Conservation (phyloP, 2,888 invertebrate genomes). For the Alsophila aescularia region DNA sequence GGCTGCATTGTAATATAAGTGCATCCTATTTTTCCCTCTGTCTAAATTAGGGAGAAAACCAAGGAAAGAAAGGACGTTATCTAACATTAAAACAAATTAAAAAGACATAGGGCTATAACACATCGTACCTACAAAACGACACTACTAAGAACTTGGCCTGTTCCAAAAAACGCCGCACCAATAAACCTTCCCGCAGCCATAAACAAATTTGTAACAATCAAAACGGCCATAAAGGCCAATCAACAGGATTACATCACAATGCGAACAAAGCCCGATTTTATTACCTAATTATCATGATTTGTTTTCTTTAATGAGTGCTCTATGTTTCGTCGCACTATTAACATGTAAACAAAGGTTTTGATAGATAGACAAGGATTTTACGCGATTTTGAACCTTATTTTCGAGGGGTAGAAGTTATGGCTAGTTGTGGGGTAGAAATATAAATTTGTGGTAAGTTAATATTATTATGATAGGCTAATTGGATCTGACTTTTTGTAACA, state of each 20-base stretch:
- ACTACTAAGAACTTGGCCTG: constrained; percentile 27
- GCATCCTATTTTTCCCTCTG: too few species aligned
- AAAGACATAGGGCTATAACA: neutral
- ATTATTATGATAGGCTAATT: constrained; percentile 69
- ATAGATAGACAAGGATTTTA: constrained; percentile 1
- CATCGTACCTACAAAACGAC: constrained; percentile 1
- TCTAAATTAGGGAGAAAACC: too few species aligned
- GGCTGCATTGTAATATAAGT: too few species aligned
- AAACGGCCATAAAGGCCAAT: constrained; percentile 69
- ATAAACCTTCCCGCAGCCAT: constrained; percentile 45
- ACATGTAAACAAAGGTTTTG: constrained; percentile 32
- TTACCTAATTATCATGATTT: constrained; percentile 81
- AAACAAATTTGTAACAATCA: constrained; percentile 82
- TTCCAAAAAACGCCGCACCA: constrained; percentile 23
- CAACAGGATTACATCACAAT: constrained; percentile 70
- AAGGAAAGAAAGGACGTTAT: too few species aligned
- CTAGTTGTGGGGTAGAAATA: constrained; percentile 7
- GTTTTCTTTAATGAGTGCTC: constrained; percentile 76
- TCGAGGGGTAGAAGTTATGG: constrained; percentile 7
- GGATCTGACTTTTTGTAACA: constrained; percentile 66
- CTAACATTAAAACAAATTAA: neutral
- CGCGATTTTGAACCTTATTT: constrained; percentile 38
- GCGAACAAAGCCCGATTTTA: constrained; percentile 70
- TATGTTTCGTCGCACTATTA: constrained; percentile 63
- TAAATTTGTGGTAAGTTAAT: constrained; percentile 55